Conservation (phyloP, 2,797 vertebrate genomes). For the Vespertilio murinus region DNA sequence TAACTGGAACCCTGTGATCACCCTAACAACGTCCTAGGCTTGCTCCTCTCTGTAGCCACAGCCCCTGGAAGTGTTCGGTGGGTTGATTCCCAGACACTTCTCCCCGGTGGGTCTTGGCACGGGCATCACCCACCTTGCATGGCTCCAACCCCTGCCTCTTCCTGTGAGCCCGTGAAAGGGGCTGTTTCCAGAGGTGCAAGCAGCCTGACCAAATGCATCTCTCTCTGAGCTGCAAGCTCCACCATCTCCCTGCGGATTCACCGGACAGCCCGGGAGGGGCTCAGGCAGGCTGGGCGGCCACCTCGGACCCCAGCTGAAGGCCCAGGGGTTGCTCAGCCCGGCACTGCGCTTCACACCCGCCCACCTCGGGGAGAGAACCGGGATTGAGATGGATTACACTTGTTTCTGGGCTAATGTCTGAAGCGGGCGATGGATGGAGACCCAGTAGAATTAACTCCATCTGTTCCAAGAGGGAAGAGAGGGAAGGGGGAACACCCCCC, state of each 20-base stretch:
- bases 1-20: neutral
- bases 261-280: neutral
- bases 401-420: slow-evolving; percentile 63
- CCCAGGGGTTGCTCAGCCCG: neutral
- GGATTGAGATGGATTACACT: slow-evolving; percentile 31
- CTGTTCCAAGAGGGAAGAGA: slow-evolving; percentile 9
- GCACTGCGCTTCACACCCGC: neutral
- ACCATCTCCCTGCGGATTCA: neutral
- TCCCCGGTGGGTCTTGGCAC: neutral
- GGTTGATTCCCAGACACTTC: neutral
- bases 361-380: neutral
- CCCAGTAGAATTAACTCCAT: slow-evolving; percentile 55
- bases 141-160: neutral
- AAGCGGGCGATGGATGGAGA: slow-evolving; percentile 10
- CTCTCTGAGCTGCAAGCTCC: slow-evolving; percentile 15
- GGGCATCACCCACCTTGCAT: fast-evolving
- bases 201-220: neutral
- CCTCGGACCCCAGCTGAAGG: neutral
- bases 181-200: neutral
- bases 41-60: no score
- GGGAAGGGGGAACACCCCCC: neutral
- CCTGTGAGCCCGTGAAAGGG: neutral
- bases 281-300: neutral
- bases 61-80: neutral
- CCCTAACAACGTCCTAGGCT: fast-evolving